Evolutionary conservation across 2,113 vertebrate species (phyloP), one percentile per base, ranked within the genome.

Genomic region (Oophaga pumilio): DNA sequence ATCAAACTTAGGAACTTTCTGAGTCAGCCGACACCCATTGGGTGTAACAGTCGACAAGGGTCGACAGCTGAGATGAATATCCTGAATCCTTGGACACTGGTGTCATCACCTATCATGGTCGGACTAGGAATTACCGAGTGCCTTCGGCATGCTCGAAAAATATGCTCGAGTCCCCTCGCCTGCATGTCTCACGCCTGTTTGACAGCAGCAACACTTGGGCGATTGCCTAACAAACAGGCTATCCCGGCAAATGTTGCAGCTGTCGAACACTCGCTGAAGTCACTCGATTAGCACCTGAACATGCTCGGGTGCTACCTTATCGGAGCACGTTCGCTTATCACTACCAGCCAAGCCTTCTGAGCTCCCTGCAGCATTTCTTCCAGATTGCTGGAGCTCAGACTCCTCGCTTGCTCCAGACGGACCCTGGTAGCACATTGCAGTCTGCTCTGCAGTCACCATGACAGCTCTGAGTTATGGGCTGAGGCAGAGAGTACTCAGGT

Each of bases 381-480:
- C 76, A 53, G 22, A 52, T 24, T 77, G 49, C 22, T 24, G 10
- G 20, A 1, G 74, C 26, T 76, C 43, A 14, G 2, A 15, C 22
- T 56, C 52, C 12, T 12, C 43, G 76, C 20, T 12, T 6, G 18
- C 57, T 43, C 59, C 79, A 9, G 69, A 73, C 28, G 62, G 62
- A 10, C 52, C 76, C 13, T 4, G 6, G 76, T 28, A 18, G 9
- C 28, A 62, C 17, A 6, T 17, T 62, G 56, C 78, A 13, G 78
- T 60, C 15, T 59, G 59, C 79, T 82, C 79, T 64, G 79, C 59
- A 64, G 80, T 50, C 20, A 24, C 22, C 20, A 22, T 66, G 80
- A 66, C 80, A 68, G 80, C 62, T 8, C 80, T 82, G 43, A 82
- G 60, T 68, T 82, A 82, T 82, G 60, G 80, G 60, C 43, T 24